These are phyloP conservation scores for Hypselothyrea guttata DNA, from an alignment of 2,888 invertebrate species.

Conservation along the genomic window DNA sequence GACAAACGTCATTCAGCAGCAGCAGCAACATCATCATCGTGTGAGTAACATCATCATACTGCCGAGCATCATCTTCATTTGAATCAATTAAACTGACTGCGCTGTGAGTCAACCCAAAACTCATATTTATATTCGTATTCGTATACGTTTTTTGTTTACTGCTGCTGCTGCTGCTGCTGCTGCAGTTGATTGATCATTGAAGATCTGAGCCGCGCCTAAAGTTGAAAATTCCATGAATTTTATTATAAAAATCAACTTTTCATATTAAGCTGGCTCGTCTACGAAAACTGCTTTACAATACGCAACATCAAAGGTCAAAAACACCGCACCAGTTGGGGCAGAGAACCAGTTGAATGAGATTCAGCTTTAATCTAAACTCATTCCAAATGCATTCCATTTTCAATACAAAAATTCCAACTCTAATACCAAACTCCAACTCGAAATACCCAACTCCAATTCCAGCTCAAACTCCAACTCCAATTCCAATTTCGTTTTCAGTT, in stretches of 20 bases:
- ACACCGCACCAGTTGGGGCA: conserved; percentile 31
- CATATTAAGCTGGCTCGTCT: conserved; percentile 52
- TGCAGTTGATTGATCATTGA: conserved; percentile 71
- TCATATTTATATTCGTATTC: conserved; percentile 30
- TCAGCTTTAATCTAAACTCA: conserved; percentile 31
- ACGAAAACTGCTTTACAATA: conserved; percentile 19
- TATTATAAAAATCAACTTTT: conserved; percentile 62
- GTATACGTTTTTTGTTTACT: conserved; percentile 29
- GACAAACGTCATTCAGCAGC: conserved; percentile 58
- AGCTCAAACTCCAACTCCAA: conserved; percentile 22
- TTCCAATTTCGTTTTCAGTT: conserved; percentile 51
- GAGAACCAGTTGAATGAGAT: conserved; percentile 34
- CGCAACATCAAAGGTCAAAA: conserved; percentile 54
- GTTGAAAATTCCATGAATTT: conserved; percentile 68
- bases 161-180: conserved; percentile 41
- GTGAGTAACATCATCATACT: conserved; percentile 16
- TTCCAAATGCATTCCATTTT: conserved; percentile 35
- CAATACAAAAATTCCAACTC: conserved; percentile 28
- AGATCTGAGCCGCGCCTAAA: conserved; percentile 63
- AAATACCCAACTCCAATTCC: conserved; percentile 9
- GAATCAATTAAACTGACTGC: conserved; percentile 67
- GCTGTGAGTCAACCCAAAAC: conserved; percentile 47
- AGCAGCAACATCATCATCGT: conserved; percentile 24
- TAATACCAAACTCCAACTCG: no score
- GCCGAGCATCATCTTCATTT: conserved; percentile 62